phyloP scores from a whole-genome alignment of 2,888 invertebrate genomes.

The Entomobrya proxima region DNA sequence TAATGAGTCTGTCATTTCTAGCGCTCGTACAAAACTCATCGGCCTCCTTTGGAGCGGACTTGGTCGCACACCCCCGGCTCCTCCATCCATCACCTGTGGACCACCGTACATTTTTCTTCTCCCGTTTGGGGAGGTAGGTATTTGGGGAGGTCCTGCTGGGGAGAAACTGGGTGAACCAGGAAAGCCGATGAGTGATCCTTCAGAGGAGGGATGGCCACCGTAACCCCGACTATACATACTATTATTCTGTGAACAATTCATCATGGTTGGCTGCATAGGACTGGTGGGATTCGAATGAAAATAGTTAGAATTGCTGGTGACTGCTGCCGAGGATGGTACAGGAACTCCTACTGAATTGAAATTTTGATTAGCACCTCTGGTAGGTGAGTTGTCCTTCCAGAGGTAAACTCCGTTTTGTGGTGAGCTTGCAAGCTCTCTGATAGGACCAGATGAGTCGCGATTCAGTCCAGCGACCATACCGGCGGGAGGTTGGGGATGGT shows the following conservation, averaged over 20 bases:
- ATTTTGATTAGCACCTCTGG: conserved; percentile 78
- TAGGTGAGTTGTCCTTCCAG: conserved; percentile 88
- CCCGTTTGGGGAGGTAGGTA: conserved; percentile 84
- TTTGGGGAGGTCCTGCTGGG: conserved; percentile 77
- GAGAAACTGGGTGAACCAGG: conserved; percentile 69
- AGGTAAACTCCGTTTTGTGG: conserved; percentile 89
- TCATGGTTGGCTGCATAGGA: conserved; percentile 81
- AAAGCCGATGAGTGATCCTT: conserved; percentile 69
- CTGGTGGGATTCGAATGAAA: conserved; percentile 86
- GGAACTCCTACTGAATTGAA: conserved; percentile 74
- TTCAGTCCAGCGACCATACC: conserved; percentile 56
- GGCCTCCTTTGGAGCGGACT: conserved; percentile 85
- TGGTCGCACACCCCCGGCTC: conserved; percentile 76
- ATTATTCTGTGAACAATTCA: conserved; percentile 72
- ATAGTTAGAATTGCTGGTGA: conserved; percentile 77
- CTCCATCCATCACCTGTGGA: conserved; percentile 78
- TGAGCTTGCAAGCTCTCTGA: conserved; percentile 90
- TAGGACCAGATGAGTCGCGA: conserved; percentile 83
- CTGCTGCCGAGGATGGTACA: background rate
- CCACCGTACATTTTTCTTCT: conserved; percentile 78
- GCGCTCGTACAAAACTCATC: conserved; percentile 91
- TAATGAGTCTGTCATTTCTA: conserved; percentile 92
- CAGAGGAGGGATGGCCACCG: conserved; percentile 67
- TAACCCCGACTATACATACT: conserved; percentile 76
- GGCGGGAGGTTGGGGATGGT: conserved; percentile 28